Conservation (phyloP, 2,888 invertebrate species). For the Lomographa bimaculata region DNA sequence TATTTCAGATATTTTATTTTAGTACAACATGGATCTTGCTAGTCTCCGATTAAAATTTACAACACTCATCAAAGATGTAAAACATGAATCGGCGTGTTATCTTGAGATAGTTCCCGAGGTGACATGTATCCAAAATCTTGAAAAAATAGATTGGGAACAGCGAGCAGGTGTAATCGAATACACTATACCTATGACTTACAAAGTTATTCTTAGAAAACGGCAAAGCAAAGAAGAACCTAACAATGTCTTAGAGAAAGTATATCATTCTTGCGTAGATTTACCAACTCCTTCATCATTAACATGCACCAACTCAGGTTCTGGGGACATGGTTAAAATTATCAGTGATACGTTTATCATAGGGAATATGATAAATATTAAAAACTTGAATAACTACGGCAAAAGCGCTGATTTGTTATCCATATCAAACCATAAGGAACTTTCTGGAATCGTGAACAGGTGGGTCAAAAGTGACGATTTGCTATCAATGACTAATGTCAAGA, state of each 20-base stretch:
- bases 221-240: slow-evolving; percentile 18
- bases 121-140: slow-evolving; percentile 55
- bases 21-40: slow-evolving; percentile 53
- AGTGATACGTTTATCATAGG: slow-evolving; percentile 56
- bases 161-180: slow-evolving; percentile 56
- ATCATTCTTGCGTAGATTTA: slow-evolving; percentile 71
- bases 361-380: slow-evolving; percentile 37
- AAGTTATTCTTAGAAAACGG: slow-evolving; percentile 57
- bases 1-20: slow-evolving; percentile 28
- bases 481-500: too few species aligned
- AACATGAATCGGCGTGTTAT: slow-evolving; percentile 50
- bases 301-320: slow-evolving; percentile 39
- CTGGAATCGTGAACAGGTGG: too few species aligned
- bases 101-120: slow-evolving; percentile 70
- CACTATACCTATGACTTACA: slow-evolving; percentile 65
- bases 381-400: too few species aligned
- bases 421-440: too few species aligned
- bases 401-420: too few species aligned
- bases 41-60: slow-evolving; percentile 61
- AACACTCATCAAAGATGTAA: slow-evolving; percentile 51
- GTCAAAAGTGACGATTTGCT: too few species aligned
- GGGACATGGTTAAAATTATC: slow-evolving; percentile 49
- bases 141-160: slow-evolving; percentile 60
- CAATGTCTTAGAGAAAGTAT: slow-evolving; percentile 45
- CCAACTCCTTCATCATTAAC: slow-evolving; percentile 40